Percentiles rank a stretch among this genome's conserved stretches.
phyloP scores from a whole-genome alignment of 2,797 vertebrate genomes.

The Myripristis jacobus region DNA sequence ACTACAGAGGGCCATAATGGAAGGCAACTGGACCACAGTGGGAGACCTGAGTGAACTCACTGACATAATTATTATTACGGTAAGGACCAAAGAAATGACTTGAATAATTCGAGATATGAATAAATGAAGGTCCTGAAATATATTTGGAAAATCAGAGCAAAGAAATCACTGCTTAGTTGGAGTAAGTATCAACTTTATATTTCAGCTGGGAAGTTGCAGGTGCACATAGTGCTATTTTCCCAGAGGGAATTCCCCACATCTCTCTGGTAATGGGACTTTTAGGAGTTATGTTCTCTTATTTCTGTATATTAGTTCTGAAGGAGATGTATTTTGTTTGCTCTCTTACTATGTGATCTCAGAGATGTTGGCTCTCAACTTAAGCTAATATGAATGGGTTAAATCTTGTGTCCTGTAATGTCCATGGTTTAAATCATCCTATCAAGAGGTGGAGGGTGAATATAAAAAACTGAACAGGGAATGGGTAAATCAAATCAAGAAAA shows the following conservation, averaged over 20 bases:
- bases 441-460: conserved; percentile 4
- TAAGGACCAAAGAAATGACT: neutral
- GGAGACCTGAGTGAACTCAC: neutral
- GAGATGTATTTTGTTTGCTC: neutral
- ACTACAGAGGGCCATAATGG: too few species aligned
- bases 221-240: neutral
- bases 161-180: too few species aligned
- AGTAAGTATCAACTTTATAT: conserved; percentile 4
- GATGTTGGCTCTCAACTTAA: neutral
- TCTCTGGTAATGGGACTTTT: conserved; percentile 1
- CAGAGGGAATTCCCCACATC: neutral
- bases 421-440: conserved; percentile 15
- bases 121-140: neutral
- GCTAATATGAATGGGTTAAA: conserved; percentile 11
- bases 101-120: neutral
- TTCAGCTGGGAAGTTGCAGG: conserved; percentile 7
- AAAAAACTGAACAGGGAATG: conserved; percentile 6
- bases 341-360: neutral
- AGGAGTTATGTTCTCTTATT: conserved; percentile 13
- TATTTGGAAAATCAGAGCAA: neutral
- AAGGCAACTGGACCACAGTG: neutral
- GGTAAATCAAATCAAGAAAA: conserved; percentile 9
- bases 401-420: conserved; percentile 4
- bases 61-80: neutral
- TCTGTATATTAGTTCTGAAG: conserved; percentile 13